phyloP scores from a whole-genome alignment of 1,140 invertebrate genomes.

The Lordiphosa mommai region DNA sequence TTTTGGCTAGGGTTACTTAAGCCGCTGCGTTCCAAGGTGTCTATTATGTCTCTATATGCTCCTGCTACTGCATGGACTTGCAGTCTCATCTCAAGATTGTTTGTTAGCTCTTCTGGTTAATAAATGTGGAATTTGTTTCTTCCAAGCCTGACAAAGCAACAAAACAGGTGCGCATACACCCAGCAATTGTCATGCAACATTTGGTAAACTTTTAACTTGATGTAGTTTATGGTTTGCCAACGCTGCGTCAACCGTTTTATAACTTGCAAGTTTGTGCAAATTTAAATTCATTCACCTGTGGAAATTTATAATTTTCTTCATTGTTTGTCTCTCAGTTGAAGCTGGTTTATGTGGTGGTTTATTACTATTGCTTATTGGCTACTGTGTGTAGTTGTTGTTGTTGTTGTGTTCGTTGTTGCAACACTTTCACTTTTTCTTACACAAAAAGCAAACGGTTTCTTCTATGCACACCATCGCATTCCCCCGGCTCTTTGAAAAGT shows the following conservation, averaged over 20 bases:
- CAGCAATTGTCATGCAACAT: slow-evolving; percentile 14
- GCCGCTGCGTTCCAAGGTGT: slow-evolving; percentile 6
- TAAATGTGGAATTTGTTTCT: slow-evolving; percentile 53
- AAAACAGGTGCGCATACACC: slow-evolving; percentile 45
- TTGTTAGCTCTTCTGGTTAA: slow-evolving; percentile 20
- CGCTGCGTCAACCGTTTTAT: slow-evolving; percentile 1
- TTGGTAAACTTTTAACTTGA: slow-evolving; percentile 49
- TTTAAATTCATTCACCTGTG: slow-evolving; percentile 70
- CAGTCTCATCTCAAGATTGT: slow-evolving; percentile 11
- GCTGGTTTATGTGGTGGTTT: slow-evolving; percentile 25
- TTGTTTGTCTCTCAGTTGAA: slow-evolving; percentile 33
- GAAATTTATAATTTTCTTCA: slow-evolving; percentile 46
- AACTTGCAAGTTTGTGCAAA: slow-evolving; percentile 21
- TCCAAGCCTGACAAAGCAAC: slow-evolving; percentile 2
- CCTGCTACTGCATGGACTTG: slow-evolving; percentile 4
- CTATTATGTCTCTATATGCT: neutral
- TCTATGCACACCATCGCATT: slow-evolving; percentile 39
- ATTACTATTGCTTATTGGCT: slow-evolving; percentile 63
- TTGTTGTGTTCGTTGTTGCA: slow-evolving; percentile 40
- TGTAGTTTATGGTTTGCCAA: slow-evolving; percentile 1
- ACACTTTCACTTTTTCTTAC: slow-evolving; percentile 69
- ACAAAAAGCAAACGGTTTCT: slow-evolving; percentile 61
- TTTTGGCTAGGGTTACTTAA: too few relatives aligned
- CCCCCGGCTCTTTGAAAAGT: slow-evolving; percentile 11
- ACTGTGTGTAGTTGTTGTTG: slow-evolving; percentile 59